Evolutionary conservation across 1,140 invertebrate genomes (phyloP).

Genomic region (Lucilia cuprina): DNA sequence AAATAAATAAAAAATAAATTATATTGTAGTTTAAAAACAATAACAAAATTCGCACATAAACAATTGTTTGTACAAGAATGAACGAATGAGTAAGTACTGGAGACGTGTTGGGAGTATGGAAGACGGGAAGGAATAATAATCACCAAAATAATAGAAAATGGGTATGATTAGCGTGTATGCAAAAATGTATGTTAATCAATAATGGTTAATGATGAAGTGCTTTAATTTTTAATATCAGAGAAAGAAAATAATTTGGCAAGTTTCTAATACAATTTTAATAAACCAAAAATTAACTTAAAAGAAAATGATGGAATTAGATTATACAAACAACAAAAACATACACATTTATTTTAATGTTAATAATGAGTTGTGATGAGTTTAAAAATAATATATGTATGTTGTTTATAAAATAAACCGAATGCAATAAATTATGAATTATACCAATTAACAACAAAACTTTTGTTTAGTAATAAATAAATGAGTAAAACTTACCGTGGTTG

Average conservation of each 20-base stretch:
- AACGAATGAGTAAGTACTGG: not conserved
- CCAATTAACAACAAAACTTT: slow-evolving; percentile 18
- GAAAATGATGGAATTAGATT: not conserved
- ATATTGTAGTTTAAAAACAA: not conserved
- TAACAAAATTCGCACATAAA: not conserved
- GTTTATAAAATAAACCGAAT: too few relatives aligned
- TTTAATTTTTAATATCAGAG: not conserved
- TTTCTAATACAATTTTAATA: not conserved
- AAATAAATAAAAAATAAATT: not conserved
- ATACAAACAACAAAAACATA: not conserved
- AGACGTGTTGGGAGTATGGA: not conserved
- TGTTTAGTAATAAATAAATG: not conserved
- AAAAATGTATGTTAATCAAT: not conserved
- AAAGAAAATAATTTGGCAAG: slow-evolving; percentile 3
- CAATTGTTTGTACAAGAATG: not conserved
- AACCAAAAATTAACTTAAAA: slow-evolving; percentile 3
- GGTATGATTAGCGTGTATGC: not conserved
- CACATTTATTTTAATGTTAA: slow-evolving; percentile 55
- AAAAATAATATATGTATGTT: slow-evolving; percentile 40
- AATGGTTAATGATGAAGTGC: not conserved
- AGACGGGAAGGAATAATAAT: not conserved
- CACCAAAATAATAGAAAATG: not conserved
- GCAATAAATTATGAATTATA: too few relatives aligned
- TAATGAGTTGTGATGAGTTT: slow-evolving; percentile 57
- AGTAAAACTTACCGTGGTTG: slow-evolving; percentile 12